Conservation (phyloP, 2,888 invertebrate genomes). For the Ametastegia equiseti region DNA sequence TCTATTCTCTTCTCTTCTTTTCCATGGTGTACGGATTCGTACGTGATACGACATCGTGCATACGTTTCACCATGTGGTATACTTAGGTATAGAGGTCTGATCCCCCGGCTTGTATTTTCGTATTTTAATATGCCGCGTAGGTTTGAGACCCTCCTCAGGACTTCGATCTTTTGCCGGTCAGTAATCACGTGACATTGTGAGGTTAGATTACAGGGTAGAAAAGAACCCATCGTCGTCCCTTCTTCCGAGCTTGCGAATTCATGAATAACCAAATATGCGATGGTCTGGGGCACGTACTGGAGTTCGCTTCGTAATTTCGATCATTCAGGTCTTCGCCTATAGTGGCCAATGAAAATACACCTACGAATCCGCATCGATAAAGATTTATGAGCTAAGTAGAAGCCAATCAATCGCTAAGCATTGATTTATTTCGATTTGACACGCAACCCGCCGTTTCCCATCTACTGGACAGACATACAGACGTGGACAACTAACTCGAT, state of each 20-base stretch:
- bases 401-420: constrained; percentile 42
- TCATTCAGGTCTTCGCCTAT: background rate
- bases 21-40: constrained; percentile 34
- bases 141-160: constrained; percentile 55
- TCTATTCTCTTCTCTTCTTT: background rate
- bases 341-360: background rate
- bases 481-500: constrained; percentile 2
- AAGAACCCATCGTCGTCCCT: constrained; percentile 20
- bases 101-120: constrained; percentile 2
- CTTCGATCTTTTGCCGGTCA: constrained; percentile 54
- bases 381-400: constrained; percentile 38
- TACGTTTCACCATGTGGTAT: constrained; percentile 21
- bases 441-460: constrained; percentile 18
- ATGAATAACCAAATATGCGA: constrained; percentile 67
- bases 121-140: constrained; percentile 60
- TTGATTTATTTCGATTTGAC: constrained; percentile 45
- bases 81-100: background rate
- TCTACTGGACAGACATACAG: background rate
- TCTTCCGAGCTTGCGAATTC: constrained; percentile 63
- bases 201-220: constrained; percentile 69
- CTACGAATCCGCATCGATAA: background rate
- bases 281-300: background rate
- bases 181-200: constrained; percentile 70
- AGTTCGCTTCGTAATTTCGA: background rate
- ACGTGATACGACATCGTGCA: constrained; percentile 34